Percentiles rank a stretch among this genome's conserved stretches.
Evolutionary conservation across 1,140 invertebrate genomes (phyloP).

Genomic region (Drosophila novamexicana): DNA sequence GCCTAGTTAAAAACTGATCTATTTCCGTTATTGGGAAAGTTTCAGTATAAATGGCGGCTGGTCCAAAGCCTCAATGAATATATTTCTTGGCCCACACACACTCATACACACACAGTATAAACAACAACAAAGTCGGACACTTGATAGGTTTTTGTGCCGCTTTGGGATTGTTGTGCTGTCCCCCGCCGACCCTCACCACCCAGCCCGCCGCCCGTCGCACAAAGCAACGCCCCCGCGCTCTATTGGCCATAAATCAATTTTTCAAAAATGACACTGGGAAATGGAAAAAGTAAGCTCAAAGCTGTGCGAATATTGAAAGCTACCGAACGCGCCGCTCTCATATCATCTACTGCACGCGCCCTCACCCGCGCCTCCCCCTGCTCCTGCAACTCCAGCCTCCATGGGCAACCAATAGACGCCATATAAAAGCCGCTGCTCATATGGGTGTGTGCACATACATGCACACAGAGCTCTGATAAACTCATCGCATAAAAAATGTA

Average conservation of each 20-base stretch:
- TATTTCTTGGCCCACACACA: conserved; percentile 43
- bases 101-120: conserved; percentile 9
- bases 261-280: conserved; percentile 82
- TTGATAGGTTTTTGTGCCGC: conserved; percentile 73
- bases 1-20: conserved; percentile 69
- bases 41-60: conserved; percentile 55
- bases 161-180: conserved; percentile 18
- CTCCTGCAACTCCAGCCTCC: background rate
- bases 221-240: conserved; percentile 42
- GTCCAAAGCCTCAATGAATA: conserved; percentile 63
- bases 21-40: conserved; percentile 70
- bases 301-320: conserved; percentile 50
- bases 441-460: conserved; percentile 23
- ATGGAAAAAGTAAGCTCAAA: conserved; percentile 82
- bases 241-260: conserved; percentile 82
- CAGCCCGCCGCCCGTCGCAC: background rate
- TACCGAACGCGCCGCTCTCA: conserved; percentile 16
- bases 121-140: conserved; percentile 61
- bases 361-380: background rate
- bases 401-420: conserved; percentile 5
- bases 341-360: background rate
- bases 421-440: conserved; percentile 4
- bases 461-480: conserved; percentile 24
- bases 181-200: background rate
- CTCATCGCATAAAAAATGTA: conserved; percentile 64